Conservation (phyloP, 2,888 invertebrate species). For the Xylocampa areola region DNA sequence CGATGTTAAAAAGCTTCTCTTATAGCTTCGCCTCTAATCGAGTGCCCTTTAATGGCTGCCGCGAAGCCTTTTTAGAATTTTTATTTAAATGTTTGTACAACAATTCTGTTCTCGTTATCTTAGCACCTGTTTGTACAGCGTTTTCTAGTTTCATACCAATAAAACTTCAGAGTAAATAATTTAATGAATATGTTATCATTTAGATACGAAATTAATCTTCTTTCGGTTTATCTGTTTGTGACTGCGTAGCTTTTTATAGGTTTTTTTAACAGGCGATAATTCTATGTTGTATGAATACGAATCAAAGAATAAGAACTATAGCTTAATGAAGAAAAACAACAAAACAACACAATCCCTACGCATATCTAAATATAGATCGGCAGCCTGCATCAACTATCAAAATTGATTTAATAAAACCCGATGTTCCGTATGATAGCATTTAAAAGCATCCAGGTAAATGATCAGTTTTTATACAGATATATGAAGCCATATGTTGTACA, state of each 20-base stretch:
- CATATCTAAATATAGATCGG: neutral
- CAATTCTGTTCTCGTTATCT: conserved; percentile 54
- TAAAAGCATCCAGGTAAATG: conserved; percentile 54
- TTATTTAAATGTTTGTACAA: conserved; percentile 64
- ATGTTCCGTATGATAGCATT: conserved; percentile 24
- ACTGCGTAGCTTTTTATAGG: neutral
- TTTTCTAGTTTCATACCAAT: conserved; percentile 43
- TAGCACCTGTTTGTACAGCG: conserved; percentile 50
- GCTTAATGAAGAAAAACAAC: neutral
- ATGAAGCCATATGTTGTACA: conserved; percentile 56
- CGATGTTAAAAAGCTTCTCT: conserved; percentile 80
- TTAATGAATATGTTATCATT: conserved; percentile 41
- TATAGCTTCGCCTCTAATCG: conserved; percentile 78
- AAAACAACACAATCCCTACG: neutral
- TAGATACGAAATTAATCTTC: conserved; percentile 19
- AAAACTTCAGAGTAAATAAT: conserved; percentile 39
- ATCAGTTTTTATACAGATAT: conserved; percentile 44
- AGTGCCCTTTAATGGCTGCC: conserved; percentile 74
- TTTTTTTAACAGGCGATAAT: neutral
- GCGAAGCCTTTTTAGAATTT: conserved; percentile 70
- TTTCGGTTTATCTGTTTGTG: conserved; percentile 16
- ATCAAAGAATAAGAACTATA: neutral
- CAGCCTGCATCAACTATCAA: neutral
- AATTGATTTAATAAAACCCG: conserved; percentile 31
- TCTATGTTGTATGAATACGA: too few relatives aligned